These are phyloP conservation scores for Trematocara nigrifrons DNA, from an alignment of 2,113 vertebrate genomes.

Conservation along the genomic window DNA sequence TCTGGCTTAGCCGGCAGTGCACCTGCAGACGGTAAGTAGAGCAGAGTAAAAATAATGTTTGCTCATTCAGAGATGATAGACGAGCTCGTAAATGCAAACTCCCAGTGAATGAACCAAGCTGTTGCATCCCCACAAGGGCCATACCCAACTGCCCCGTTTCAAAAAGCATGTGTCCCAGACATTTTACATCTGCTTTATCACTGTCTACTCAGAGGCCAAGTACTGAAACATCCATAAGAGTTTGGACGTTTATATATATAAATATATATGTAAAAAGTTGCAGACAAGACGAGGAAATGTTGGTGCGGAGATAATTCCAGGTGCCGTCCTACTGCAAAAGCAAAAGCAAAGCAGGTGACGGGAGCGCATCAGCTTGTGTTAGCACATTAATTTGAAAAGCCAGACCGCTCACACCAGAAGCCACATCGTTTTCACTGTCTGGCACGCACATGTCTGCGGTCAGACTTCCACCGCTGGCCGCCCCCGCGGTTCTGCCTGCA, in stretches of 20 bases:
- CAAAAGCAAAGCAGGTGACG: neutral
- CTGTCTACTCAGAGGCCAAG: neutral
- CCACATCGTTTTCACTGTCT: conserved; percentile 1
- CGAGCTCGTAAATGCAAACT: conserved; percentile 8
- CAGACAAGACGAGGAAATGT: neutral
- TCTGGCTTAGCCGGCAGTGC: neutral
- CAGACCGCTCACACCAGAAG: conserved; percentile 2
- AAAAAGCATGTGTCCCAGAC: neutral
- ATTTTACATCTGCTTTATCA: neutral
- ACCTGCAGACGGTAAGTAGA: conserved; percentile 56
- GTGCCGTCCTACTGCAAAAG: neutral
- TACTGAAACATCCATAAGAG: neutral
- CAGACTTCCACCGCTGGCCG: neutral
- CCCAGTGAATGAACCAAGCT: conserved; percentile 15
- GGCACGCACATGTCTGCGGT: conserved; percentile 28
- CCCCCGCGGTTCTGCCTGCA: neutral
- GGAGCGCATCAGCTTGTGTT: neutral
- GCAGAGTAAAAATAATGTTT: conserved; percentile 34
- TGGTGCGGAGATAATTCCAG: neutral
- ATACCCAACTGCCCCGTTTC: neutral
- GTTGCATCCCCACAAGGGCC: neutral
- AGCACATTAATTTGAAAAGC: neutral
- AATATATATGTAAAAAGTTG: neutral
- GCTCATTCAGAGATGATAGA: conserved; percentile 30
- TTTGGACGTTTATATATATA: neutral